A percentile compares a stretch with the other conserved stretches of the same genome.
Conservation (phyloP, 2,797 vertebrate genomes). For the Cynopterus sphinx region DNA sequence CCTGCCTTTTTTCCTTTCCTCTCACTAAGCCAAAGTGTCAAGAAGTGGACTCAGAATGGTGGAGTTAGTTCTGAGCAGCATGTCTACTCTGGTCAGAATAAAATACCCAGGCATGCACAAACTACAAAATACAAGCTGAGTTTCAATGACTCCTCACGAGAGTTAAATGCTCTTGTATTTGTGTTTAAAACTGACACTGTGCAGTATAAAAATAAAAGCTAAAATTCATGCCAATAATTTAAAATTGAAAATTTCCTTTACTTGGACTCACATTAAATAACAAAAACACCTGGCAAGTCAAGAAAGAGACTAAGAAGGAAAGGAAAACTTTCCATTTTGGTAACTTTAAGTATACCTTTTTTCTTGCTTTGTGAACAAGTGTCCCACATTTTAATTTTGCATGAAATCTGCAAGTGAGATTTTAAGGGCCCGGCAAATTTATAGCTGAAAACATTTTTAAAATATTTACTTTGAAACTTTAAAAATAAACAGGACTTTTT, state of each 20-base stretch:
- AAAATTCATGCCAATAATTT: not conserved
- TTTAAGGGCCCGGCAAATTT: not conserved
- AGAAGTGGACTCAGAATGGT: not conserved
- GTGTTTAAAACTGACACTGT: not conserved
- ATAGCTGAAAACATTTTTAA: not conserved
- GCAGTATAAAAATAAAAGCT: not conserved
- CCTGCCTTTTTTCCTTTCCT: too few relatives aligned
- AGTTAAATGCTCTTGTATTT: not conserved
- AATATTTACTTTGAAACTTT: not conserved
- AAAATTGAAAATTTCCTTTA: not conserved
- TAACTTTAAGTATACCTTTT: too few relatives aligned
- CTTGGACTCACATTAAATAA: too few relatives aligned
- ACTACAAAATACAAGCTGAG: not conserved
- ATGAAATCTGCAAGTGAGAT: not conserved
- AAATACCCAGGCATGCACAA: fast-evolving
- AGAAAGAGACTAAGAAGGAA: too few relatives aligned
- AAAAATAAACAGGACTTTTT: not conserved
- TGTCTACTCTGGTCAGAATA: not conserved
- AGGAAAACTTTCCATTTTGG: not conserved
- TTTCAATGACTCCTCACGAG: not conserved
- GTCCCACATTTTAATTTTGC: not conserved
- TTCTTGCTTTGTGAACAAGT: not conserved
- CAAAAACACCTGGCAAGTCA: too few relatives aligned
- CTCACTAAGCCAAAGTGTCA: not conserved
- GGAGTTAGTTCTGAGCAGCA: too few relatives aligned